Base-by-base conservation (phyloP, 1,140 invertebrate species). In the Apis florea region DNA sequence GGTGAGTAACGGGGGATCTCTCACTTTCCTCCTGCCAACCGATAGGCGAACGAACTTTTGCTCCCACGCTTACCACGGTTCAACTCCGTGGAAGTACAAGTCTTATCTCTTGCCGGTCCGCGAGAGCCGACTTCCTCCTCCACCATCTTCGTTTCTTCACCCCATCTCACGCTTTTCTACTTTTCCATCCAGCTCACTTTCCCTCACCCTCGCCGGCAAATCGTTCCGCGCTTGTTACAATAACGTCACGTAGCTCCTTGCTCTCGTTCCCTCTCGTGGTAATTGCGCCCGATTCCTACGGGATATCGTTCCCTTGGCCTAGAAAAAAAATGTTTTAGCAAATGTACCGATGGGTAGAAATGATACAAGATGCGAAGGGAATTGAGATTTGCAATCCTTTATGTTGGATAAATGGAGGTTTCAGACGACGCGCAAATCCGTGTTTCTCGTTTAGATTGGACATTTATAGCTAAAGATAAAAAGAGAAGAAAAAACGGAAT, bases 11-110 rank as follows among this genome's bases (percentile, higher is more conserved):
- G 64, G 64, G 64, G 63, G 53, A 82, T 70, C 77, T 79, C 78
- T 84, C 82, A 84, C 81, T 89, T 86, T 84, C 82, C 84, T 67
- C 88, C 66, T 72, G 54, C 80, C 84, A 86, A 87, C 89, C 86
- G 89, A 90, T 90, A 90, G 90, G 89, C 86, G 76, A 86, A 84
- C 84, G 85, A 90, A 90, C 88, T 90, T 90, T 89, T 88, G 90
- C 85, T 87, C 89, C 83, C 79, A 64, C 79, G 88, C 87, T 88
- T 89, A 84, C 83, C 72, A 87, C 86, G 82, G 80, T 85, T 83
- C 85, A 88, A 89, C 87, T 87, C 85, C 73, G 69, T 83, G 53
- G 82, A 87, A 87, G 68, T 82, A 84, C 73, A 47, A 73, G 85
- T 87, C 86, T 87, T 87, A 87, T 87, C 86, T 87, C 59, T 53